Conservation (phyloP, 2,797 vertebrate species). For the Oophaga sylvatica region DNA sequence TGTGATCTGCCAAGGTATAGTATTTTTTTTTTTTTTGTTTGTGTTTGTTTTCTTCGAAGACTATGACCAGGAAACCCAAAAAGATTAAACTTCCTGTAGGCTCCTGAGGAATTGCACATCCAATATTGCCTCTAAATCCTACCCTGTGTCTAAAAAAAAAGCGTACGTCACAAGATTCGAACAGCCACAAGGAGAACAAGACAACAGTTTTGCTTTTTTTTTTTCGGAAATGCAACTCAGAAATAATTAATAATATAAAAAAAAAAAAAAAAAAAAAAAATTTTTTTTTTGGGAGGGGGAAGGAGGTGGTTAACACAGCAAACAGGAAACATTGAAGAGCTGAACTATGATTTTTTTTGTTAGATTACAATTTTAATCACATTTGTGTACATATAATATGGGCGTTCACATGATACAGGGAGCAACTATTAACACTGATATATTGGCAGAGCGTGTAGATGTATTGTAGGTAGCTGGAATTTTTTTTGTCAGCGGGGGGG, state of each 20-base stretch:
- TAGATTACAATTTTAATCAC: conserved; percentile 99
- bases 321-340: conserved; percentile 94
- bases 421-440: conserved; percentile 95
- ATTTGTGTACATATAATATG: conserved; percentile 96
- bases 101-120: conserved; percentile 91
- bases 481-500: conserved; percentile 77
- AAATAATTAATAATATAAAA: conserved; percentile 48
- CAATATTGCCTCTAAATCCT: conserved; percentile 93
- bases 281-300: conserved; percentile 67
- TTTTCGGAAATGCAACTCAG: conserved; percentile 77
- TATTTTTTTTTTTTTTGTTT: conserved; percentile 66
- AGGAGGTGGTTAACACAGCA: conserved; percentile 80
- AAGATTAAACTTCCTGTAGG: conserved; percentile 82
- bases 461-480: conserved; percentile 81
- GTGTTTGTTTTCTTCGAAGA: conserved; percentile 72
- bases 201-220: conserved; percentile 79
- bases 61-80: conserved; percentile 83
- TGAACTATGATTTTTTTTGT: conserved; percentile 90
- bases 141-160: conserved; percentile 90
- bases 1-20: conserved; percentile 83
- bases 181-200: conserved; percentile 90
- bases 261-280: conserved; percentile 62
- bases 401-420: conserved; percentile 94
- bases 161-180: conserved; percentile 91
- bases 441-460: conserved; percentile 87